Evolutionary conservation across 2,113 vertebrate genomes (phyloP).

Genomic region (Orthonyx spaldingii): DNA sequence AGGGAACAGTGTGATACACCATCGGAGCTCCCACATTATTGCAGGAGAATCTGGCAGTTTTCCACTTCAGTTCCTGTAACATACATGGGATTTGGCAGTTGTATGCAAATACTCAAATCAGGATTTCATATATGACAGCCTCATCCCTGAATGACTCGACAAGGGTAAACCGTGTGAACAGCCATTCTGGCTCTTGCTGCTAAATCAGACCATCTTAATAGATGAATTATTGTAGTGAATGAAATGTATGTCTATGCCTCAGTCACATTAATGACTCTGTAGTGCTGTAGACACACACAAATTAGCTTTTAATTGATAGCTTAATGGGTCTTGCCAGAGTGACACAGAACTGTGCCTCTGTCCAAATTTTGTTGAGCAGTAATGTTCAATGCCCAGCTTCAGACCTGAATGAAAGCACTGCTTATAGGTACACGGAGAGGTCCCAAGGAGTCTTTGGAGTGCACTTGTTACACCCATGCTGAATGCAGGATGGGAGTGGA

Average conservation of each 20-base stretch:
- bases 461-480: not conserved
- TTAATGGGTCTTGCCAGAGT: not conserved
- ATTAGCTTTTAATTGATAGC: not conserved
- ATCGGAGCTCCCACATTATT: not conserved
- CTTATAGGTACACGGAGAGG: fast-evolving
- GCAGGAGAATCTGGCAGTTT: not conserved
- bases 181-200: not conserved
- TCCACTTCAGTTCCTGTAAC: not conserved
- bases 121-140: not conserved
- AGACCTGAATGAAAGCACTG: not conserved
- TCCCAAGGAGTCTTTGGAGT: not conserved
- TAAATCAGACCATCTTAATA: not conserved
- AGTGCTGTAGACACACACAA: not conserved
- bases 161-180: not conserved
- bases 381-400: not conserved
- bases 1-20: not conserved
- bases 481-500: not conserved
- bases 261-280: not conserved
- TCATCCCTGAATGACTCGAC: not conserved
- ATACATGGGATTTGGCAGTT: not conserved
- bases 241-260: not conserved
- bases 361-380: not conserved
- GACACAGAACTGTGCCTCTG: not conserved
- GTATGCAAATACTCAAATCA: not conserved
- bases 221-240: not conserved